These are phyloP conservation scores for Muraenolepis orangiensis DNA, from an alignment of 2,797 vertebrate genomes.

Conservation along the genomic window DNA sequence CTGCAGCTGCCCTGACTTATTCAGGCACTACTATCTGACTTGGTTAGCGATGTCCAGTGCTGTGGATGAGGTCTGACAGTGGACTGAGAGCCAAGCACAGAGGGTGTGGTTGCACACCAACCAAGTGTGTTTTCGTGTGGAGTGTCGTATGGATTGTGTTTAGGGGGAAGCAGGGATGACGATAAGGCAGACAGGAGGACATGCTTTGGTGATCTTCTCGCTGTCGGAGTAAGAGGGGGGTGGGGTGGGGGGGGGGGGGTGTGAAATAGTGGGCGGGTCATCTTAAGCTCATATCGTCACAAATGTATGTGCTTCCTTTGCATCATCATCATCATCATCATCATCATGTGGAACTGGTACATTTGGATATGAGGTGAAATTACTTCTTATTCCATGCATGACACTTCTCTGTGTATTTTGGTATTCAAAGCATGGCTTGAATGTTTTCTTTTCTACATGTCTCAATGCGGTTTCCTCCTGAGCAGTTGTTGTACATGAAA, in stretches of 20 bases:
- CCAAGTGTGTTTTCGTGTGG: conserved; percentile 31
- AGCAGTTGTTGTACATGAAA: neutral
- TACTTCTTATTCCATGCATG: neutral
- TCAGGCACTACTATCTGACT: conserved; percentile 51
- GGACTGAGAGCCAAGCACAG: conserved; percentile 1
- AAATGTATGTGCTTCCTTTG: neutral
- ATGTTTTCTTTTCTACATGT: conserved; percentile 4
- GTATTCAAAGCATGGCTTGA: neutral
- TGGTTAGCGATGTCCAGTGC: conserved; percentile 18
- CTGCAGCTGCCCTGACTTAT: conserved; percentile 57
- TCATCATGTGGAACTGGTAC: neutral
- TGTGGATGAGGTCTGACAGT: too few relatives aligned
- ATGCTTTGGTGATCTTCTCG: neutral
- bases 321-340: neutral
- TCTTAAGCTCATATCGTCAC: neutral
- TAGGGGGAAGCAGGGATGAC: neutral
- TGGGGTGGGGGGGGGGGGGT: too few relatives aligned
- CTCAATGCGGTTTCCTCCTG: neutral
- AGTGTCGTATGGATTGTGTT: neutral
- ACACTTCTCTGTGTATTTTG: neutral
- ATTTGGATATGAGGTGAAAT: neutral
- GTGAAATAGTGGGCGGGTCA: neutral
- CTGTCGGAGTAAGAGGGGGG: neutral
- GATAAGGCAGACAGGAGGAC: neutral
- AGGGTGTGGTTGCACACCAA: conserved; percentile 15